These are phyloP conservation scores for Dermochelys coriacea DNA, from an alignment of 2,797 vertebrate species.

Conservation along the genomic window DNA sequence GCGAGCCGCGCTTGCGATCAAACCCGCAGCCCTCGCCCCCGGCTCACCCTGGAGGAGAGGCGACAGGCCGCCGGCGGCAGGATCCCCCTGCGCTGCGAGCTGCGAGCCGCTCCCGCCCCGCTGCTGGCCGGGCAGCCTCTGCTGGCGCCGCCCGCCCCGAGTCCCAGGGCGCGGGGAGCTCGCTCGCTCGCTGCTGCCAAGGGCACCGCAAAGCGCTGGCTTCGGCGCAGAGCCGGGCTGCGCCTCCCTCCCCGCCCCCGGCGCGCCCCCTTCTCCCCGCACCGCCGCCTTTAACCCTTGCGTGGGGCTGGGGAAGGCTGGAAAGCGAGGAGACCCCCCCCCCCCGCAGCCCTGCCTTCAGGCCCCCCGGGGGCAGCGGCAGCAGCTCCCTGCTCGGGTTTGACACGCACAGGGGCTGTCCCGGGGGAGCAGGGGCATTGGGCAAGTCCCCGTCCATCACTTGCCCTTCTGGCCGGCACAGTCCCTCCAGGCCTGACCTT, in stretches of 20 bases:
- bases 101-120: neutral
- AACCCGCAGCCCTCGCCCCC: neutral
- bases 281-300: constrained; percentile 72
- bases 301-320: neutral
- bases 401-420: too few species aligned
- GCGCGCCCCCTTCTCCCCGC: constrained; percentile 30
- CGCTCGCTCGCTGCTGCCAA: constrained; percentile 66
- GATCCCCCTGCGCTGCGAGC: neutral
- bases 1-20: neutral
- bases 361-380: too few species aligned
- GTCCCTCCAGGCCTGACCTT: neutral
- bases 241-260: constrained; percentile 62
- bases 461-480: neutral
- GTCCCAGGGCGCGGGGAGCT: constrained; percentile 59
- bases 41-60: constrained; percentile 1
- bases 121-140: neutral
- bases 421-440: too few species aligned
- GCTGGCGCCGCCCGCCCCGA: neutral
- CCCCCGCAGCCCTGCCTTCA: too few species aligned
- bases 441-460: neutral
- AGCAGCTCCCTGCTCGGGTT: too few species aligned
- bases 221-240: constrained; percentile 44
- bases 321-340: neutral
- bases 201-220: constrained; percentile 37
- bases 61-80: neutral